phyloP scores from a whole-genome alignment of 2,797 vertebrate genomes.

The Nasua narica region DNA sequence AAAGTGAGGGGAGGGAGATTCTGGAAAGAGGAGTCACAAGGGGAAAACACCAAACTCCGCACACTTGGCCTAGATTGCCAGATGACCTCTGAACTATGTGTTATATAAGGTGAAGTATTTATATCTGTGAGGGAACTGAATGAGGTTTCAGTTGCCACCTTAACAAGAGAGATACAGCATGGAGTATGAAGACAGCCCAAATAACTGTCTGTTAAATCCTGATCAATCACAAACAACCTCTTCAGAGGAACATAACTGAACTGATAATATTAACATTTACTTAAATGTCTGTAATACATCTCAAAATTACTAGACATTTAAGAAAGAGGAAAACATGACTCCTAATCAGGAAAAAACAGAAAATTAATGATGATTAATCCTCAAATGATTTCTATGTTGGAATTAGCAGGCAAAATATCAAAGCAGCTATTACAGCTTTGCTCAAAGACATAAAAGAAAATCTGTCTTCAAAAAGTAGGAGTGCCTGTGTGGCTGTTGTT shows the following conservation, averaged over 20 bases:
- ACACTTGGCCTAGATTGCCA: not conserved
- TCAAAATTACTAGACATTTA: not conserved
- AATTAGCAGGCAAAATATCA: not conserved
- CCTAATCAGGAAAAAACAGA: not conserved
- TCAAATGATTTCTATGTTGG: not conserved
- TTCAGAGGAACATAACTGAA: not conserved
- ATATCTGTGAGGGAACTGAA: not conserved
- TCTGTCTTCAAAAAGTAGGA: not conserved
- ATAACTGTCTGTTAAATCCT: not conserved
- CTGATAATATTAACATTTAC: not conserved
- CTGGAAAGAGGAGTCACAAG: not conserved
- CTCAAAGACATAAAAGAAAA: not conserved
- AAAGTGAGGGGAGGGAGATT: not conserved
- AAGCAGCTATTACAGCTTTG: not conserved
- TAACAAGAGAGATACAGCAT: not conserved
- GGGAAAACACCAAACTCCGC: not conserved
- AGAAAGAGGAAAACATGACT: not conserved
- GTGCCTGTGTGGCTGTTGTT: too few species aligned
- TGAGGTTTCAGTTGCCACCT: not conserved
- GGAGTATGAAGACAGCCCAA: not conserved
- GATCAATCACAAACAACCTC: not conserved
- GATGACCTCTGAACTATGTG: not conserved
- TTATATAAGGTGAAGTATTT: too few species aligned
- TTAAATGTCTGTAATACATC: not conserved
- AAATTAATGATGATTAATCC: not conserved